Conservation (phyloP, 1,140 invertebrate species). For the Hesperophylax magnus region DNA sequence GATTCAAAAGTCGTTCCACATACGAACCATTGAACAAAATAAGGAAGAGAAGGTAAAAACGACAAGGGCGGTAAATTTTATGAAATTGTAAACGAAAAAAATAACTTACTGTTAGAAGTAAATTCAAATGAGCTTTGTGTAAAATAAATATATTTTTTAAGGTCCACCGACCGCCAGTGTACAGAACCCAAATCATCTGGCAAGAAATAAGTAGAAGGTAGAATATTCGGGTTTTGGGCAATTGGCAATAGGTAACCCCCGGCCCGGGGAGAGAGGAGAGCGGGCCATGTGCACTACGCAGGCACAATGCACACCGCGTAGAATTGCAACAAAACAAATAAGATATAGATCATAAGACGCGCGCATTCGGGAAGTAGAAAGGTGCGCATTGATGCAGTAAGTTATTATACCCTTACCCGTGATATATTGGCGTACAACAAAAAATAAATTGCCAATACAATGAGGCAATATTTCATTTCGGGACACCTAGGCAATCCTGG, state of each 20-base stretch:
- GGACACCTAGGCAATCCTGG: constrained; percentile 52
- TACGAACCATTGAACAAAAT: too few relatives aligned
- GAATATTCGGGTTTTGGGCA: not conserved
- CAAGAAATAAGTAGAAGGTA: constrained; percentile 28
- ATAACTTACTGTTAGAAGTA: not conserved
- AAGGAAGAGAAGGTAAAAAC: too few relatives aligned
- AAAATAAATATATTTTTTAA: too few relatives aligned
- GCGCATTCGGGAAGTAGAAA: constrained; percentile 39
- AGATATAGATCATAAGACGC: constrained; percentile 56
- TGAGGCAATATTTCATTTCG: constrained; percentile 54
- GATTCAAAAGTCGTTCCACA: too few relatives aligned
- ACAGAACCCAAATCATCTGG: constrained; percentile 45
- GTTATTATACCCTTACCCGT: constrained; percentile 56
- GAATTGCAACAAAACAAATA: constrained; percentile 58
- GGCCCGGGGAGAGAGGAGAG: constrained; percentile 22
- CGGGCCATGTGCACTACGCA: constrained; percentile 27
- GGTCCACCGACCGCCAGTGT: constrained; percentile 30
- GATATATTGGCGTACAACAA: constrained; percentile 54
- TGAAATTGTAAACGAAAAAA: too few relatives aligned
- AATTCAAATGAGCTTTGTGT: too few relatives aligned
- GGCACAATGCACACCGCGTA: constrained; percentile 51
- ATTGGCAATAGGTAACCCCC: too few relatives aligned
- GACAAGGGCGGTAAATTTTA: too few relatives aligned
- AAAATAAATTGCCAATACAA: constrained; percentile 54
- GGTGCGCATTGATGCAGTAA: constrained; percentile 56